Base-by-base conservation (phyloP, 2,888 invertebrate species). In the Tyria jacobaeae region DNA sequence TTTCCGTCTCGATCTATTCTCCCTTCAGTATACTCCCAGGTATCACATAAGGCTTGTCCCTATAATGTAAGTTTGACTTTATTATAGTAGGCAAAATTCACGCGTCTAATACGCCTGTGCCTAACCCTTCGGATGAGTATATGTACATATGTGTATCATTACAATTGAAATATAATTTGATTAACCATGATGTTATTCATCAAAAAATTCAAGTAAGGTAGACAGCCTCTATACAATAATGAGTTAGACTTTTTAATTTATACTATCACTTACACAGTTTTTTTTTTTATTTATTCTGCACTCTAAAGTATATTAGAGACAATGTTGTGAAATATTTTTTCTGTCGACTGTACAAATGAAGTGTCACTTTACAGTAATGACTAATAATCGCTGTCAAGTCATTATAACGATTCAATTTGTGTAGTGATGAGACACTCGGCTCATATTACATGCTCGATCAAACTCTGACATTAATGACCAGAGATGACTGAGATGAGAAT, bases 361-460 rank as follows among this genome's bases (percentile, higher is more conserved):
- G 17, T 21, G 14, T 15, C 15, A 50, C 21, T 17, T 27, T 50
- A 50, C 52, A 52, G 47, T 21, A 39, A 44, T 55, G 17, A 55
- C 44, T 17, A 31, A 39, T 56, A 56, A 56, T 56, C 27, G 47
- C 34, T 17, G 24, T 9, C 53, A 27, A 54, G 27, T 59, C 49
- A 39, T 37, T 49, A 21, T 48, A 54, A 53, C 37, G 48, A 44
- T 41, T 60, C 60, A 60, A 60, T 60, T 37, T 31, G 10, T 34
- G 31, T 3, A 17, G 50, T n/a, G 50, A 35, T 39, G 41, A 27
- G 55, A 50, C 17, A 39, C 60, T 54, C 39, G 14, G 25, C 41
- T 44, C 21, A 21, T 48, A 60, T 60, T 60, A 60, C 41, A n/a
- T 50, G 55, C 49, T 50, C 24, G 41, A 60, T 60, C 49, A 55